phyloP scores from a whole-genome alignment of 2,888 invertebrate genomes.

The Diplolepis rosae region DNA sequence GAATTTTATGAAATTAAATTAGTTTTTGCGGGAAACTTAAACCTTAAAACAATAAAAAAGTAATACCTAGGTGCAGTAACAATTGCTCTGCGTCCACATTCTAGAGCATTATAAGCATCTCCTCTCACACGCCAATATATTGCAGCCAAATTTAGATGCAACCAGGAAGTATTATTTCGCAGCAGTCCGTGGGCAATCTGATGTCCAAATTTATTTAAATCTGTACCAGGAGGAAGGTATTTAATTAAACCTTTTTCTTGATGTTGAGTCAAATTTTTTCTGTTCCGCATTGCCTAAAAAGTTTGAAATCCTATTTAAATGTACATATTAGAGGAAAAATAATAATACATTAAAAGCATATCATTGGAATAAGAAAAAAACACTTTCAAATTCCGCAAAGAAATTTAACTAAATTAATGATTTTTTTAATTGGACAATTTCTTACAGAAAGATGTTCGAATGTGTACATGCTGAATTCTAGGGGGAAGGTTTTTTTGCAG shows the following conservation, averaged over 20 bases:
- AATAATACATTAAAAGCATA: not conserved
- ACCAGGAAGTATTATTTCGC: constrained; percentile 84
- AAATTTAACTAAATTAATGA: not conserved
- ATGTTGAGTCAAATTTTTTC: constrained; percentile 75
- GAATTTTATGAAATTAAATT: no score
- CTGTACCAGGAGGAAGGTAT: constrained; percentile 68
- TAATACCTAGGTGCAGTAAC: constrained; percentile 83
- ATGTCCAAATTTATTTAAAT: constrained; percentile 77
- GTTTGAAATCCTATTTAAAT: constrained; percentile 4
- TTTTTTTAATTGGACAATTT: no score
- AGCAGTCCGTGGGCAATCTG: constrained; percentile 79
- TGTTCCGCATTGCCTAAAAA: constrained; percentile 75
- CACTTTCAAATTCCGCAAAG: not conserved
- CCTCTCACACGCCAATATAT: constrained; percentile 87
- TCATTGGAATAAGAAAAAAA: not conserved
- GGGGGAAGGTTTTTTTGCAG: constrained; percentile 78
- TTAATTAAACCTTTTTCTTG: constrained; percentile 76
- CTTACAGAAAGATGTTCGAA: constrained; percentile 79
- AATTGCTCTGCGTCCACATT: constrained; percentile 85
- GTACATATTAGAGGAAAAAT: constrained; percentile 3
- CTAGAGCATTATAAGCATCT: constrained; percentile 84
- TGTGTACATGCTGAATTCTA: constrained; percentile 79
- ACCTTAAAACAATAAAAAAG: no score
- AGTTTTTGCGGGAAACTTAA: no score
- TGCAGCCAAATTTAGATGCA: constrained; percentile 86